These are phyloP conservation scores for Gambelia wislizenii DNA, from an alignment of 2,797 vertebrate species.

Conservation along the genomic window DNA sequence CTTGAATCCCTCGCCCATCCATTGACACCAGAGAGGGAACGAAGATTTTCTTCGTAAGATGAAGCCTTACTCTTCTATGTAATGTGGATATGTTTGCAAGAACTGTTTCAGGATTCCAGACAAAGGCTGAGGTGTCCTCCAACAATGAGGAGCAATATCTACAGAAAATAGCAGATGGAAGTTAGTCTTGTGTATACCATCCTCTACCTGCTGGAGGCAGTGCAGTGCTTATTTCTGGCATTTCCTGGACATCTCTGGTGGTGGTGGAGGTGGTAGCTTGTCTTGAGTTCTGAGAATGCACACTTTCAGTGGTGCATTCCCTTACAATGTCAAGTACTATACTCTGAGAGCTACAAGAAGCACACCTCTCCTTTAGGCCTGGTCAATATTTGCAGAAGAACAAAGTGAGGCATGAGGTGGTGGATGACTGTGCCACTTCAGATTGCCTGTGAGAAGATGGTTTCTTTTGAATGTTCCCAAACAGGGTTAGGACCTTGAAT, in stretches of 20 bases:
- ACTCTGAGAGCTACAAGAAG: rapidly evolving
- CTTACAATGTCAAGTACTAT: background rate
- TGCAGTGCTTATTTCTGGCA: background rate
- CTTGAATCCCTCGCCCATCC: slow-evolving; percentile 37
- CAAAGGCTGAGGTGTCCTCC: slow-evolving; percentile 39
- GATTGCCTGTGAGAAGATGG: too few species aligned
- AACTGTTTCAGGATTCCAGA: background rate
- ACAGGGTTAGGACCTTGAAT: too few species aligned
- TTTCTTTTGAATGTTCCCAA: background rate
- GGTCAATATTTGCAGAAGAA: background rate
- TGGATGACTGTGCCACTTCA: background rate
- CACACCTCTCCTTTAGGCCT: background rate
- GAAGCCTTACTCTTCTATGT: slow-evolving; percentile 25
- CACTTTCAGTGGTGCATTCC: background rate
- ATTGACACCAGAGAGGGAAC: slow-evolving; percentile 56
- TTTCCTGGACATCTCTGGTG: background rate
- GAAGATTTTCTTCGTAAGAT: slow-evolving; percentile 46
- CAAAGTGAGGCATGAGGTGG: too few species aligned
- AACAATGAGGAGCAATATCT: background rate
- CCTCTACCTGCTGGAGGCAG: slow-evolving; percentile 56
- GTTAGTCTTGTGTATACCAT: slow-evolving; percentile 18
- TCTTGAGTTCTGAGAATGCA: too few species aligned
- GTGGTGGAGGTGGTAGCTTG: too few species aligned
- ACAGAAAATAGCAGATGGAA: background rate
- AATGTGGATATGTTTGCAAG: slow-evolving; percentile 28